Conservation (phyloP, 2,797 vertebrate genomes). For the Triplophysa yarkandensis region DNA sequence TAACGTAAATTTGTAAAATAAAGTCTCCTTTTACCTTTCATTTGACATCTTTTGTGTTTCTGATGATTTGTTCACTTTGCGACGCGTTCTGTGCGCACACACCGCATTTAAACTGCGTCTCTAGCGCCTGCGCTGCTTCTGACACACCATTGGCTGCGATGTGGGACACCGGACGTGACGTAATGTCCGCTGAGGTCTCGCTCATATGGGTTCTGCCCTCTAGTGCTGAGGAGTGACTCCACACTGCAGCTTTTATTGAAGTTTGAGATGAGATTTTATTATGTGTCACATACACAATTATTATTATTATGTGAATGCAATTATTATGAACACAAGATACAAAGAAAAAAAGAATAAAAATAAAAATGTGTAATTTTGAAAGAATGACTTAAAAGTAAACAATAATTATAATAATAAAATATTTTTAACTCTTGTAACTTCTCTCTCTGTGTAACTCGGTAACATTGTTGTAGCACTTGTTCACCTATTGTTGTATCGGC, state of each 20-base stretch:
- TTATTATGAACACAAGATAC: too few species aligned
- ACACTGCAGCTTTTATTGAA: background rate
- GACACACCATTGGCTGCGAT: slow-evolving; percentile 35
- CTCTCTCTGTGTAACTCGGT: too few species aligned
- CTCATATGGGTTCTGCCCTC: background rate
- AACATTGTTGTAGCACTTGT: too few species aligned
- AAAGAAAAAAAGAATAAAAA: too few species aligned
- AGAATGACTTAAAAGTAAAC: too few species aligned
- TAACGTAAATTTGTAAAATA: background rate
- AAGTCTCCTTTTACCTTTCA: slow-evolving; percentile 40
- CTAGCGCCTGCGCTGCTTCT: slow-evolving; percentile 34
- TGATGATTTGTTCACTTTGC: background rate
- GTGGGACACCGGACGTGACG: slow-evolving; percentile 27
- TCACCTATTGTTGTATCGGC: too few species aligned
- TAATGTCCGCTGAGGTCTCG: background rate
- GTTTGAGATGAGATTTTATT: too few species aligned
- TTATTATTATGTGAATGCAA: too few species aligned
- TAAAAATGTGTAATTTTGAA: too few species aligned
- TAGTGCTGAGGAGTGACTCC: slow-evolving; percentile 9
- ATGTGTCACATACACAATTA: too few species aligned
- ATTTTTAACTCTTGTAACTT: too few species aligned
- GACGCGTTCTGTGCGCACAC: background rate
- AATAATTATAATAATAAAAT: too few species aligned
- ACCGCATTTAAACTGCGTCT: slow-evolving; percentile 53
- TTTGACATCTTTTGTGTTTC: slow-evolving; percentile 16